Conservation (phyloP, 2,888 invertebrate species). For the Philereme transversata region DNA sequence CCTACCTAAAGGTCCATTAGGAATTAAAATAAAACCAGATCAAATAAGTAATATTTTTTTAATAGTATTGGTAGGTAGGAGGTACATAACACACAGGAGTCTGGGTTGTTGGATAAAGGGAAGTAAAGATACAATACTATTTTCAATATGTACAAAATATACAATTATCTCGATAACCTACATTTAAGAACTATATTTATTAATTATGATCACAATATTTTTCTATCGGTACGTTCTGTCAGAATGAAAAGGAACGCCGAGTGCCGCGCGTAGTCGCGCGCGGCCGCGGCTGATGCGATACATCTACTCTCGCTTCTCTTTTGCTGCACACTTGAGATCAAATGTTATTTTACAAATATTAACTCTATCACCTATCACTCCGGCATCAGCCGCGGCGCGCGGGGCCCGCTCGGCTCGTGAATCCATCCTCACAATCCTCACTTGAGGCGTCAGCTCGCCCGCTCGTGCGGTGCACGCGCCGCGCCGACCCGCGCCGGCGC, state of each 20-base stretch:
- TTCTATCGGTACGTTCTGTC: slow-evolving; percentile 76
- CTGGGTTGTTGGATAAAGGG: slow-evolving; percentile 83
- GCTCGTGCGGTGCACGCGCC: too few relatives aligned
- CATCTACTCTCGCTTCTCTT: slow-evolving; percentile 76
- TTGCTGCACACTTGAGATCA: slow-evolving; percentile 84
- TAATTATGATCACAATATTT: slow-evolving; percentile 84
- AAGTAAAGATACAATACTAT: slow-evolving; percentile 84
- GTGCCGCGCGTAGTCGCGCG: slow-evolving; percentile 45
- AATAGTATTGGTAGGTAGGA: slow-evolving; percentile 85
- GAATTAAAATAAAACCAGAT: slow-evolving; percentile 48
- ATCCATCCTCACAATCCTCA: too few relatives aligned
- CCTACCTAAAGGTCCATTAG: not conserved
- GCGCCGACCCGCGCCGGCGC: too few relatives aligned
- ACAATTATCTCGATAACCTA: slow-evolving; percentile 79
- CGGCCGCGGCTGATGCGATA: slow-evolving; percentile 65
- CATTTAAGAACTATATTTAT: slow-evolving; percentile 76
- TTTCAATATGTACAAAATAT: slow-evolving; percentile 85
- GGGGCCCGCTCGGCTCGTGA: slow-evolving; percentile 32
- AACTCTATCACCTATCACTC: slow-evolving; percentile 78
- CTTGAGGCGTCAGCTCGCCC: too few relatives aligned
- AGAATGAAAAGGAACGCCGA: slow-evolving; percentile 59
- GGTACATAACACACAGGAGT: slow-evolving; percentile 85
- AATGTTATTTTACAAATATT: slow-evolving; percentile 81
- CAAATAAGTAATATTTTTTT: slow-evolving; percentile 82
- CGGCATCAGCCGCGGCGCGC: slow-evolving; percentile 65